Percentiles rank a stretch among this genome's conserved stretches.
These are phyloP conservation scores for Mesorhabditis sp. DNA, from an alignment of 2,888 invertebrate genomes.

Conservation along the genomic window DNA sequence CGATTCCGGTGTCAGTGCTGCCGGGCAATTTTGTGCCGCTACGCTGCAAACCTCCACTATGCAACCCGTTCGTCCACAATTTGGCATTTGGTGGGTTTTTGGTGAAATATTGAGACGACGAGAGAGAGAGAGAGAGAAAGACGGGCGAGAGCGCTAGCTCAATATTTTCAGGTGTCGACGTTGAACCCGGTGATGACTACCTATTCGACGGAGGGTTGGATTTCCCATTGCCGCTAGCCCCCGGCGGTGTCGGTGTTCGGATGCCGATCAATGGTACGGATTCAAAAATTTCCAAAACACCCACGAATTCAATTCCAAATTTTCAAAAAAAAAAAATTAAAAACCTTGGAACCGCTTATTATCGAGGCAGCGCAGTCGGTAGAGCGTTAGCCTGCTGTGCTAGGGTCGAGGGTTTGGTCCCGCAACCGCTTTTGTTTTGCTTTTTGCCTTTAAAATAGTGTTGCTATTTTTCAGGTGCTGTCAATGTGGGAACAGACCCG, in stretches of 20 bases:
- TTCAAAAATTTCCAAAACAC: background rate
- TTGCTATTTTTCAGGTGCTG: constrained; percentile 21
- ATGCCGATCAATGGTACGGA: constrained; percentile 39
- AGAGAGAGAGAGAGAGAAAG: constrained; percentile 5
- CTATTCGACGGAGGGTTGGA: constrained; percentile 47
- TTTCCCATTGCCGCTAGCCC: constrained; percentile 46
- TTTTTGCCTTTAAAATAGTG: background rate
- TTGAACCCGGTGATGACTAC: constrained; percentile 48
- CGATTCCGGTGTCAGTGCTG: constrained; percentile 45
- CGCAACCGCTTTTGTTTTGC: background rate
- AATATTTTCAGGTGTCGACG: constrained; percentile 30
- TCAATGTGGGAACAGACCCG: constrained; percentile 49
- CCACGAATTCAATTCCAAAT: background rate
- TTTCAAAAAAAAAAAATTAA: background rate
- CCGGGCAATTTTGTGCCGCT: constrained; percentile 51
- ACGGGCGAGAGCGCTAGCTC: background rate
- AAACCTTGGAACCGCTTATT: background rate
- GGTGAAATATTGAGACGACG: background rate
- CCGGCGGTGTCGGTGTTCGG: constrained; percentile 47
- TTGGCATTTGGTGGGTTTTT: constrained; percentile 29
- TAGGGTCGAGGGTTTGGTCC: too few relatives aligned
- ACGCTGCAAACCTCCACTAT: constrained; percentile 50
- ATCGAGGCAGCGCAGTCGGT: too few relatives aligned
- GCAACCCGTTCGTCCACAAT: constrained; percentile 52
- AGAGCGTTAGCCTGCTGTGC: too few relatives aligned